phyloP scores from a whole-genome alignment of 1,140 invertebrate genomes.

The Vanessa tameamea region DNA sequence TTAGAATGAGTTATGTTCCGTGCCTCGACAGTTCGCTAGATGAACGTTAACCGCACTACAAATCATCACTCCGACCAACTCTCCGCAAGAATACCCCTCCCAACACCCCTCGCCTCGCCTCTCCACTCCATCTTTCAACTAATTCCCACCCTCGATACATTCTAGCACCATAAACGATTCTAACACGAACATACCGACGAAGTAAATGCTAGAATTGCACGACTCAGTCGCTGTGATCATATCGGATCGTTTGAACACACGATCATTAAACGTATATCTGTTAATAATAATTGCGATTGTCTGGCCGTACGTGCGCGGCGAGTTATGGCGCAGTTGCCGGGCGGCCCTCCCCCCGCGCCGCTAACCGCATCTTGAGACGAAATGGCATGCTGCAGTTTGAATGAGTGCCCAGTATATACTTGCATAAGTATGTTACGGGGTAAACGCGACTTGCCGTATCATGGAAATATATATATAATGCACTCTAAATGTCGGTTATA shows the following conservation, averaged over 20 bases:
- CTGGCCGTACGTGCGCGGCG: constrained; percentile 57
- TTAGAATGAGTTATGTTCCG: constrained; percentile 55
- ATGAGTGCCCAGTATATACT: constrained; percentile 53
- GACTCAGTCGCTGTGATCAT: constrained; percentile 46
- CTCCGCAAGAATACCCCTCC: constrained; percentile 44
- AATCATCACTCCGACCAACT: constrained; percentile 56
- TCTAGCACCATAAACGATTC: constrained; percentile 43
- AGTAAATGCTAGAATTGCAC: constrained; percentile 22
- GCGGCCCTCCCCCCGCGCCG: constrained; percentile 35
- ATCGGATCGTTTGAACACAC: constrained; percentile 39
- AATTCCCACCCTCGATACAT: constrained; percentile 51
- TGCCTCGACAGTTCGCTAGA: constrained; percentile 52
- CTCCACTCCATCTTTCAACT: constrained; percentile 41
- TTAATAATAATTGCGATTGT: constrained; percentile 71
- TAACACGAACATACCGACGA: constrained; percentile 46
- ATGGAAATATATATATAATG: constrained; percentile 16
- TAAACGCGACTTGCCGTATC: constrained; percentile 23
- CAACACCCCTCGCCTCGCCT: constrained; percentile 25
- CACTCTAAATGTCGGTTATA: constrained; percentile 18
- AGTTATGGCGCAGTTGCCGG: constrained; percentile 69
- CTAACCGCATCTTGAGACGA: constrained; percentile 60
- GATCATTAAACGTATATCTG: constrained; percentile 65
- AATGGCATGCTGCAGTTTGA: constrained; percentile 63
- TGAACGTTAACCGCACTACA: constrained; percentile 62
- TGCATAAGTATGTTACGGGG: constrained; percentile 28